Percentiles rank a stretch among this genome's conserved stretches.
Evolutionary conservation across 2,888 invertebrate species (phyloP).

Genomic region (Sinotaia quadrata): DNA sequence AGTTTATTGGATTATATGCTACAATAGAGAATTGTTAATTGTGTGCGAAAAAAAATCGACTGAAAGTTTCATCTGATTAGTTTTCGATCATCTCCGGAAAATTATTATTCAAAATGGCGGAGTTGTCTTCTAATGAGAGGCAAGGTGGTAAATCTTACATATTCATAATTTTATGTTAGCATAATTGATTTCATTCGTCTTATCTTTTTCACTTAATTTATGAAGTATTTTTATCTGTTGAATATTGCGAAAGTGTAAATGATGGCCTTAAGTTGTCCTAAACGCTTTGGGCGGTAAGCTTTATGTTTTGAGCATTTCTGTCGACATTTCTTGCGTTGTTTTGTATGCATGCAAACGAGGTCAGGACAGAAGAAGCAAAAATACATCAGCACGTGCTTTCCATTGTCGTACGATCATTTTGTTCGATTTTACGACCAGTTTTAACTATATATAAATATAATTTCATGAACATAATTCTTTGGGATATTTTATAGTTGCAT

Average conservation of each 20-base stretch:
- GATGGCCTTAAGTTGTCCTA: background rate
- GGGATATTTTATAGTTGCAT: background rate
- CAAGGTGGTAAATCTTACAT: slow-evolving; percentile 56
- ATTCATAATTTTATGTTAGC: slow-evolving; percentile 54
- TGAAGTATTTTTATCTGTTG: background rate
- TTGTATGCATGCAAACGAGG: slow-evolving; percentile 31
- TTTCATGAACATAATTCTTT: background rate
- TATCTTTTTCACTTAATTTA: background rate
- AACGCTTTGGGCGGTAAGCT: background rate
- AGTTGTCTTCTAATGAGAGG: slow-evolving; percentile 49
- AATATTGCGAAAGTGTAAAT: background rate
- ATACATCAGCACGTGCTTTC: slow-evolving; percentile 26
- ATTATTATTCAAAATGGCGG: slow-evolving; percentile 68
- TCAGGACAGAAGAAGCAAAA: slow-evolving; percentile 18
- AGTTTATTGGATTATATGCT: too few species aligned
- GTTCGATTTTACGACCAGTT: background rate
- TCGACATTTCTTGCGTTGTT: background rate
- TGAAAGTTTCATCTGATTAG: slow-evolving; percentile 43
- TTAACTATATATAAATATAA: background rate
- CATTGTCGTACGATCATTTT: background rate
- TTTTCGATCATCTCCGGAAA: slow-evolving; percentile 50
- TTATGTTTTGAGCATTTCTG: background rate
- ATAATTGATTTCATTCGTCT: slow-evolving; percentile 36
- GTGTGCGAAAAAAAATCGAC: too few species aligned
- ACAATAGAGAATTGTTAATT: too few species aligned